Evolutionary conservation across 2,888 invertebrate species (phyloP), one percentile per base, ranked within the genome.

Genomic region (Nymphalis urticae): DNA sequence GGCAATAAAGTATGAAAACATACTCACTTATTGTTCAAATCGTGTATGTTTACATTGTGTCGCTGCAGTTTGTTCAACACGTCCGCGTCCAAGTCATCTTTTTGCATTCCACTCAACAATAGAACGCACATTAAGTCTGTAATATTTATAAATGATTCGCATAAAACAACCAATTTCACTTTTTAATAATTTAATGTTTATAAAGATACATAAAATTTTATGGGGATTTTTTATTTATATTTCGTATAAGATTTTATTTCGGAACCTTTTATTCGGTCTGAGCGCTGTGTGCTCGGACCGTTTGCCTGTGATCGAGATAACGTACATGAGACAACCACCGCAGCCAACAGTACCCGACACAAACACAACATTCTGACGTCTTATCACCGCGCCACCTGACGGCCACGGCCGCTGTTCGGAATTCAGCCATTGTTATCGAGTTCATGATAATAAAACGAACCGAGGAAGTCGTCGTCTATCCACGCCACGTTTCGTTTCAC

Each of bases 51-150:
- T 75, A 90, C 85, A 76, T 89, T 86, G 78, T 86, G 82, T 48
- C 82, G 84, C 64, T 80, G 77, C 64, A 91, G 84, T 82, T 90
- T 90, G 76, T 78, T 79, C 76, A 88, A 74, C 69, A 85, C 79
- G 74, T 75, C 81, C 42, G 80, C 82, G 75, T 87, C 88, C 73
- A 90, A 74, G 51, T 91, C 90, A 60, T 89, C 89, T 73, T 87
- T 90, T 85, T 90, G 88, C 73, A 90, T 75, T 65, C 91, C 91
- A 77, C 86, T 88, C 77, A 90, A 80, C 74, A 90, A 74, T 72
- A 92, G 81, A 73, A 90, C 87, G 79, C 92, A 92, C 75, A 90
- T 77, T 50, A 92, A 71, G 87, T 90, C 92, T 92, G 89, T 74
- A 90, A 90, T 60, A 62, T 68, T 58, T 64, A 68, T 50, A 47